Evolutionary conservation across 2,797 vertebrate species (phyloP), one percentile per base, ranked within the genome.

Genomic region (Mareca penelope): DNA sequence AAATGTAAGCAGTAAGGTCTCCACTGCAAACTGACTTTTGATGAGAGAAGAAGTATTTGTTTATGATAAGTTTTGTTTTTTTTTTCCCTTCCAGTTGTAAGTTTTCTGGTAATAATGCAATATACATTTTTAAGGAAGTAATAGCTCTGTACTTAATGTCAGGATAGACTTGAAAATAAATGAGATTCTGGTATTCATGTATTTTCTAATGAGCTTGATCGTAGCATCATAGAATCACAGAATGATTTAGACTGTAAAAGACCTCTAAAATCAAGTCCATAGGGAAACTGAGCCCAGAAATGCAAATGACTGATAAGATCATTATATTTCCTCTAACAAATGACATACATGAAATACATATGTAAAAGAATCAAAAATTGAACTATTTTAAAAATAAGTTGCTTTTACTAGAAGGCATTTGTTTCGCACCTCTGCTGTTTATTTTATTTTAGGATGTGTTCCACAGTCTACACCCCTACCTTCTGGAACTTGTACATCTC

Each of bases 401-500:
- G 59, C 23, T 90, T 94, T 96, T 89, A 42, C 93, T 92, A 42
- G 33, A 83, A 94, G 72, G 57, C 46, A 71, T 90, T 85, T 94
- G 18, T 55, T 87, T 89, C 76, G 44, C 95, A 61, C 85, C 87
- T 93, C 91, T 92, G 71, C 48, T 94, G 83, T 92, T 96, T 90
- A 68, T 80, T 85, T 91, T 89, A 93, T 95, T 96, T 92, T 85
- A 70, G 59, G 24, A 93, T 79, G 55, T 5, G 1, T 80, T 96
- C 89, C 42, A 89, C 61, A 75, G 59, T 85, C 89, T 95, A 61
- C 87, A 92, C 50, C 65, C 81, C 95, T 70, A 94, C 76, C 64
- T 95, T 90, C 93, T 95, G 90, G 92, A 95, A 92, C 70, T 78
- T 93, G 84, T 59, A 28, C 37, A 40, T 95, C 29, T 87, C 79